Conservation (phyloP, 2,797 vertebrate species). For the Rhynchotus rufescens region DNA sequence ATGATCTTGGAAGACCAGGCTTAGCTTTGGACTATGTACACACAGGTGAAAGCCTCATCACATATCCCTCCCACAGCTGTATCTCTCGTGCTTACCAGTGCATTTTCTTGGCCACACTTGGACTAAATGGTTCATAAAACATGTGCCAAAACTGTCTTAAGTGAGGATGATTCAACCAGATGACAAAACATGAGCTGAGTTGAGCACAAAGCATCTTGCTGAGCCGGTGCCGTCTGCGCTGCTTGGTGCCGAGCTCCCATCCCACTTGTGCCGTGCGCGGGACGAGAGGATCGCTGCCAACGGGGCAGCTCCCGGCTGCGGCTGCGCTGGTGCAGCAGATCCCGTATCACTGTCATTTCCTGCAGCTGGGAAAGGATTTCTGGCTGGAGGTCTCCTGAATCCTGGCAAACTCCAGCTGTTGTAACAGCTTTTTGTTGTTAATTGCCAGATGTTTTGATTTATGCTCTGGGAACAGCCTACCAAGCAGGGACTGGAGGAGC, state of each 20-base stretch:
- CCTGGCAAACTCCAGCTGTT: conserved; percentile 49
- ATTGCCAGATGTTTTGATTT: conserved; percentile 58
- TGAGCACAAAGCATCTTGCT: no score
- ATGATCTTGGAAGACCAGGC: background rate
- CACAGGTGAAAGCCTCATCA: accelerated
- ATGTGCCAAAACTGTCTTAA: background rate
- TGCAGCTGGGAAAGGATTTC: background rate
- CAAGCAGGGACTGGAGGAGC: background rate
- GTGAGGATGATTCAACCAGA: background rate
- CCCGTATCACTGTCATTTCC: background rate
- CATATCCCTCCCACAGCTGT: background rate
- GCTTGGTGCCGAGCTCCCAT: accelerated
- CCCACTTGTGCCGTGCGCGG: background rate
- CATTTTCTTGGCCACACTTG: accelerated
- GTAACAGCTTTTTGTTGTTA: conserved; percentile 38
- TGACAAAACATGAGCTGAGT: background rate
- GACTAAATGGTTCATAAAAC: background rate
- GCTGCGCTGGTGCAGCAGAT: background rate
- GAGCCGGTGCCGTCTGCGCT: no score
- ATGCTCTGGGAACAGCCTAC: background rate
- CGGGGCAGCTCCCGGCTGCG: background rate
- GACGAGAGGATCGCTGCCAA: background rate
- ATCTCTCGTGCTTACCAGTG: background rate
- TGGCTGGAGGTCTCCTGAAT: background rate
- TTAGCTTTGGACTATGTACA: background rate